Base-by-base conservation (phyloP, 1,140 invertebrate species). In the Meloidogyne chitwoodi region DNA sequence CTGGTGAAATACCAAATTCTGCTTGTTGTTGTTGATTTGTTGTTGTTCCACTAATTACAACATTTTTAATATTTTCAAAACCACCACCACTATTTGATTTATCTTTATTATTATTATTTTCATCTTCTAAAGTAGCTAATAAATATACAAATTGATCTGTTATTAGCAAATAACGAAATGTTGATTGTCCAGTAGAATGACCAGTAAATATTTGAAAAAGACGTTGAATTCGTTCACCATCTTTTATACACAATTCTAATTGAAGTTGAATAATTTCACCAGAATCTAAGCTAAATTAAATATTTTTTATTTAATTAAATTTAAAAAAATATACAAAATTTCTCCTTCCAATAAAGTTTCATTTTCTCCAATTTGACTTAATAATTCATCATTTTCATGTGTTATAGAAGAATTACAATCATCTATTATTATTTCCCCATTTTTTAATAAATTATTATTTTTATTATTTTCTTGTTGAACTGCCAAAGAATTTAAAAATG, bases 71-170 rank as follows among this genome's bases (percentile, higher is more conserved):
- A 56, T 56, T 56, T 56, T 56, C 48, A n/a, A 56, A 56, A 16
- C 48, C 48, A n/a, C 6, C n/a, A 16, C 48, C 48, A n/a, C 6
- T 56, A 6, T 38, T 38, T 38, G n/a, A 56, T n/a, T 56, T 56
- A 5, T 69, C 68, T 27, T 56, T 56, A 1, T 14, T 29, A 19
- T n/a, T n/a, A 44, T 27, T 27, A 19, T 44, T 61, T 22, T 31
- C 27, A 62, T 66, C 72, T n/a, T 56, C n/a, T 56, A 38, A 38
- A 22, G 38, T 8, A 24, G 64, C 56, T 2, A 78, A 38, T 29
- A 80, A 68, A 61, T 80, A 80, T 22, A 80, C 19, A 65, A 38
- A 81, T 24, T 74, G 64, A 41, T 79, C 75, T n/a, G 80, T 80
- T 27, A 80, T 24, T 48, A 68, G 31, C n/a, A 80, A 66, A 61